phyloP scores from a whole-genome alignment of 2,113 vertebrate genomes.

The Chamaea fasciata region DNA sequence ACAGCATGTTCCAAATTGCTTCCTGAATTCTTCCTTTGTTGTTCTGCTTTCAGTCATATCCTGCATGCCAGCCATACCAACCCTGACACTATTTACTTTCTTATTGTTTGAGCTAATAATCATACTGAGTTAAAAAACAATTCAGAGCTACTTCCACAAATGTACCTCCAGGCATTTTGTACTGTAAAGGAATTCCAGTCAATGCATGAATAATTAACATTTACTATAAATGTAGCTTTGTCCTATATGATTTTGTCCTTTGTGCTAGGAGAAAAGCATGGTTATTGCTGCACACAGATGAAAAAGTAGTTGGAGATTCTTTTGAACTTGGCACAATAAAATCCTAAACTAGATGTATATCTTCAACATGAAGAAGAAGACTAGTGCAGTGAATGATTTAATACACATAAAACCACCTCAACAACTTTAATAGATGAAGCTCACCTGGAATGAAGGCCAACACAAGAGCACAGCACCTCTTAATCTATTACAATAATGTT shows the following conservation, averaged over 20 bases:
- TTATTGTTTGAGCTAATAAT: neutral
- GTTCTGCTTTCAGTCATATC: neutral
- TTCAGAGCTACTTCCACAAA: neutral
- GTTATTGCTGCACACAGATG: neutral
- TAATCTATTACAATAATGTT: neutral
- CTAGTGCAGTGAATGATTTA: neutral
- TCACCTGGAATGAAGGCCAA: neutral
- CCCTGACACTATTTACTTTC: neutral
- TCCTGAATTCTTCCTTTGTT: neutral
- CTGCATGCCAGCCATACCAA: neutral
- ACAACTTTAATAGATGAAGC: neutral
- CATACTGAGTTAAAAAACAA: neutral
- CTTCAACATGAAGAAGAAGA: neutral
- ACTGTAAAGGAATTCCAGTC: constrained; percentile 11
- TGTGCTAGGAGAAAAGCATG: neutral
- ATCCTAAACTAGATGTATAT: neutral
- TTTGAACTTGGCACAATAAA: neutral
- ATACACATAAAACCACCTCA: neutral
- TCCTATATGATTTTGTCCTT: neutral
- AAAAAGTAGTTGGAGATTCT: neutral
- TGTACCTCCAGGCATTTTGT: neutral
- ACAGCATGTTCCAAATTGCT: neutral
- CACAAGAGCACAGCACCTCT: neutral
- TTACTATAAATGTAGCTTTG: neutral
- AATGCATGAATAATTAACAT: constrained; percentile 6